These are phyloP conservation scores for Leucania comma DNA, from an alignment of 2,888 invertebrate species.

Conservation along the genomic window DNA sequence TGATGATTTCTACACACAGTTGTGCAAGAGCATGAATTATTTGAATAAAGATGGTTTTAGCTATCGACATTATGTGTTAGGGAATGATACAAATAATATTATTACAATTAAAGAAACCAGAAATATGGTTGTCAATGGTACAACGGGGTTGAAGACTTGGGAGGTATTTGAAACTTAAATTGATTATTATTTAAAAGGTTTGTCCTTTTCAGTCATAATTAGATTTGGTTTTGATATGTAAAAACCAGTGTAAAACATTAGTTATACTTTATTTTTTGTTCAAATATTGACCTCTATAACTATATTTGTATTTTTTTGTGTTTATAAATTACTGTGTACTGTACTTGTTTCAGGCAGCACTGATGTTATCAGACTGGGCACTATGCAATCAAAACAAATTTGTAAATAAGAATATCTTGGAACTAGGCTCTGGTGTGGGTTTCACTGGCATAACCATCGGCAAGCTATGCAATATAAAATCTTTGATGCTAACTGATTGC, in stretches of 20 bases:
- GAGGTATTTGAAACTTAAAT: slow-evolving; percentile 87
- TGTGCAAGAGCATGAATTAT: slow-evolving; percentile 89
- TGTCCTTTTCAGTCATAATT: slow-evolving; percentile 34
- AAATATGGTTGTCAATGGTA: slow-evolving; percentile 94
- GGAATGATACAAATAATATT: slow-evolving; percentile 74
- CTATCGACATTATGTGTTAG: slow-evolving; percentile 92
- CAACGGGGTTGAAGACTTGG: slow-evolving; percentile 95
- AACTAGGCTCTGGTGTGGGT: slow-evolving; percentile 95
- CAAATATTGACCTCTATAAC: not conserved
- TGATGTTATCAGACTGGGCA: slow-evolving; percentile 94
- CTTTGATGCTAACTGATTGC: slow-evolving; percentile 93
- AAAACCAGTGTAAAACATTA: not conserved
- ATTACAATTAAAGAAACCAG: slow-evolving; percentile 93
- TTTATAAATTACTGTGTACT: not conserved
- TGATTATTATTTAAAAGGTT: slow-evolving; percentile 26
- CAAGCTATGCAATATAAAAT: slow-evolving; percentile 88
- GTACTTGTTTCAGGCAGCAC: slow-evolving; percentile 90
- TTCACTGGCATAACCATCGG: slow-evolving; percentile 92
- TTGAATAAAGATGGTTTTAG: slow-evolving; percentile 79
- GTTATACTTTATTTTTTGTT: not conserved
- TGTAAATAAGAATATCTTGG: slow-evolving; percentile 91
- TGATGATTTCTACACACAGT: slow-evolving; percentile 92
- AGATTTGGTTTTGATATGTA: not conserved
- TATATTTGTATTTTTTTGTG: not conserved
- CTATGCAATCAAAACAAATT: slow-evolving; percentile 89